Evolutionary conservation across 2,113 vertebrate genomes (phyloP).

Genomic region (Neolamprologus longior): DNA sequence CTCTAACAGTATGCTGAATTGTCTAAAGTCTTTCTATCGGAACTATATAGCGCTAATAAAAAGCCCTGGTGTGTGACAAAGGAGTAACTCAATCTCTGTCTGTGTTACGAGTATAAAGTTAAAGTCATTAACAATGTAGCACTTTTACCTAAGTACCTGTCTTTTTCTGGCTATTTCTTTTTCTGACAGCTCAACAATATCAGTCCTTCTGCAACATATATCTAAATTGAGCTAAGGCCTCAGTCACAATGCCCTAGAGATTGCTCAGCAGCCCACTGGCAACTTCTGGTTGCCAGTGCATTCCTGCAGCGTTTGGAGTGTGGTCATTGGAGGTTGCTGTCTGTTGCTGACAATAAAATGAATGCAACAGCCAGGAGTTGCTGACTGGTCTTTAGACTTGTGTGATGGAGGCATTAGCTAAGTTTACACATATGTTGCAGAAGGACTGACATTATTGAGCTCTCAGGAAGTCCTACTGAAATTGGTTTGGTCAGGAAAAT

Average conservation of each 20-base stretch:
- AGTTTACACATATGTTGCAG: not conserved
- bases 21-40: not conserved
- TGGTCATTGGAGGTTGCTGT: not conserved
- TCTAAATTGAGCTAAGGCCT: not conserved
- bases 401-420: not conserved
- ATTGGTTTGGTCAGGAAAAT: not conserved
- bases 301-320: not conserved
- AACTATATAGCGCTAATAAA: not conserved
- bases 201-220: not conserved
- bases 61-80: not conserved
- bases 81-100: not conserved
- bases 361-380: not conserved
- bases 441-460: not conserved
- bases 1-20: not conserved
- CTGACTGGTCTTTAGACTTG: not conserved
- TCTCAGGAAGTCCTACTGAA: not conserved
- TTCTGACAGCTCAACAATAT: not conserved
- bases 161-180: not conserved
- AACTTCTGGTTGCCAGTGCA: not conserved
- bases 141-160: not conserved
- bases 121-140: not conserved
- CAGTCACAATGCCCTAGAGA: not conserved
- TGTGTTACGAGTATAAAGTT: not conserved
- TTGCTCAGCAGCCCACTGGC: not conserved
- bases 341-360: not conserved